These are phyloP conservation scores for Augochlorella aurata DNA, from an alignment of 2,888 invertebrate genomes.

Conservation along the genomic window DNA sequence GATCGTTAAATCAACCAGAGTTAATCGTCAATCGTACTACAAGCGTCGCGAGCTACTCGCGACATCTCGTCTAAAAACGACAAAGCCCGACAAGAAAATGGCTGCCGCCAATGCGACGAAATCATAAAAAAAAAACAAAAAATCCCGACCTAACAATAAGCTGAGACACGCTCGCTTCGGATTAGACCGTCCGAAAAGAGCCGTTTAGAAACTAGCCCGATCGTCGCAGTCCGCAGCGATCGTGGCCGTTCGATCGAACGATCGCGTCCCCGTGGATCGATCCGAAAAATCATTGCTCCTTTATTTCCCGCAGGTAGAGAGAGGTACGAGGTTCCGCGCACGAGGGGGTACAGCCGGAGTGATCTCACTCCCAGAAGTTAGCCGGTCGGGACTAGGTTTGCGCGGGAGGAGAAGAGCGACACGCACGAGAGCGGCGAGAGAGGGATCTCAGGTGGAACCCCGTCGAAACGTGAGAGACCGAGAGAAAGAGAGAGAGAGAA, in stretches of 20 bases:
- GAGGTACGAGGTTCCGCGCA: conserved; percentile 52
- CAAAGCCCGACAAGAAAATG: too few relatives aligned
- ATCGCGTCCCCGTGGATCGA: conserved; percentile 45
- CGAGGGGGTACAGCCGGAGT: conserved; percentile 67
- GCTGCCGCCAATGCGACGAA: too few relatives aligned
- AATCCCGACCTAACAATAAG: too few relatives aligned
- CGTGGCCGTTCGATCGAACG: conserved; percentile 12
- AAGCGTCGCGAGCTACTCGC: too few relatives aligned
- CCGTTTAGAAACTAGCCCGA: neutral
- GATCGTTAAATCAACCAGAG: too few relatives aligned
- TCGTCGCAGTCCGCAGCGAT: neutral
- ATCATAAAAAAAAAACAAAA: too few relatives aligned
- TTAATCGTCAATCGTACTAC: too few relatives aligned
- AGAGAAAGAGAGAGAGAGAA: neutral
- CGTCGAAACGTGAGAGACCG: conserved; percentile 14
- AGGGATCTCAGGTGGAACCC: conserved; percentile 56
- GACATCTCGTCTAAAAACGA: too few relatives aligned
- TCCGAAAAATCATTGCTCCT: conserved; percentile 61
- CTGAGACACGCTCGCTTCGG: too few relatives aligned
- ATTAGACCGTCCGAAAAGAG: neutral
- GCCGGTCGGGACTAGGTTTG: conserved; percentile 69
- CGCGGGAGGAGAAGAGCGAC: conserved; percentile 68
- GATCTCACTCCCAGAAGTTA: conserved; percentile 74
- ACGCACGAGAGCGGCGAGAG: conserved; percentile 45
- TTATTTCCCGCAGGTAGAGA: conserved; percentile 63